Evolutionary conservation across 2,113 vertebrate species (phyloP).

Genomic region (Sisor rabdophorus): DNA sequence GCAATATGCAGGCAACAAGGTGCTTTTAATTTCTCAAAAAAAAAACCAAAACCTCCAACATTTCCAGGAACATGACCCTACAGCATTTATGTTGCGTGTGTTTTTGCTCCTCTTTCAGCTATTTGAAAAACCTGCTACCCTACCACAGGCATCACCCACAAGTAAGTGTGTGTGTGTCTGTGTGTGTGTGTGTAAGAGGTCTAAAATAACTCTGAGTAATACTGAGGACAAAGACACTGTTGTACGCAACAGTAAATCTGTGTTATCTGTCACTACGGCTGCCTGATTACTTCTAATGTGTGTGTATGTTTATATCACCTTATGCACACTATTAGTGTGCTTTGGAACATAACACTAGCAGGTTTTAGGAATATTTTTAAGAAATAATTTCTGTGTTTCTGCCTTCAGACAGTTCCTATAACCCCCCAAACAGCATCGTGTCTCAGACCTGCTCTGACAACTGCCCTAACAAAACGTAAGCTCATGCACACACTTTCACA

Average conservation of each 20-base stretch:
- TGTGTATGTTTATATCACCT: neutral
- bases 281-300: conserved; percentile 14
- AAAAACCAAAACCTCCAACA: neutral
- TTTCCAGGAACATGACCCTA: neutral
- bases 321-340: conserved; percentile 8
- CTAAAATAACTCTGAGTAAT: conserved; percentile 25
- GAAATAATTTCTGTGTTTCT: conserved; percentile 18
- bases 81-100: neutral
- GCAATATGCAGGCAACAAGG: conserved; percentile 95
- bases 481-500: conserved; percentile 3
- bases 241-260: neutral
- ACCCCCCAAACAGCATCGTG: conserved; percentile 5
- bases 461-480: conserved; percentile 20
- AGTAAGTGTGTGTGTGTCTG: conserved; percentile 36
- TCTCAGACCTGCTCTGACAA: conserved; percentile 25
- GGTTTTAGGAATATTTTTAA: neutral
- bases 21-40: conserved; percentile 55
- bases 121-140: conserved; percentile 30
- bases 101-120: conserved; percentile 26
- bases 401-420: conserved; percentile 29
- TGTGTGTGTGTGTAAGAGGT: conserved; percentile 6
- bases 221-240: conserved; percentile 20
- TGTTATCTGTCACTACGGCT: conserved; percentile 12
- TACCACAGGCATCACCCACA: conserved; percentile 3
- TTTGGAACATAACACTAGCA: neutral